phyloP scores from a whole-genome alignment of 2,888 invertebrate species.

The Erebia ligea region DNA sequence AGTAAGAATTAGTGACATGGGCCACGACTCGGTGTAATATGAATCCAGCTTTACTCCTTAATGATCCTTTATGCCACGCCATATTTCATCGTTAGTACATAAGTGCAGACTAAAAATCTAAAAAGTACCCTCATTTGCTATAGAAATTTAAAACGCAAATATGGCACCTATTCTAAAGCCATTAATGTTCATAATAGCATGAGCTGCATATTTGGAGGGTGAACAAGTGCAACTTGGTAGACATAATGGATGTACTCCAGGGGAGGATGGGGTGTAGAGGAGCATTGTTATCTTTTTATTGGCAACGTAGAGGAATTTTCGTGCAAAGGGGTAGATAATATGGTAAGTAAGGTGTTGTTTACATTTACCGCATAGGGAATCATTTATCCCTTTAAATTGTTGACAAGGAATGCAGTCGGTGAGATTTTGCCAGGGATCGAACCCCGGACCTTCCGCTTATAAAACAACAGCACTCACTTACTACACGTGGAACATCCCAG shows the following conservation, averaged over 20 bases:
- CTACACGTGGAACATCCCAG: background rate
- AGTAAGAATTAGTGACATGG: background rate
- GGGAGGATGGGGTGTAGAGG: slow-evolving; percentile 22
- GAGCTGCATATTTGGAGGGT: background rate
- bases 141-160: background rate
- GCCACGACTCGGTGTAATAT: background rate
- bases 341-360: slow-evolving; percentile 20
- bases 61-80: slow-evolving; percentile 1
- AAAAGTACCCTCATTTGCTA: slow-evolving; percentile 14
- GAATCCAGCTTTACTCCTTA: slow-evolving; percentile 4
- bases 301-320: slow-evolving; percentile 33
- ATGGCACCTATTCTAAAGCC: background rate
- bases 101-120: slow-evolving; percentile 15
- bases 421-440: no score
- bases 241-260: slow-evolving; percentile 20
- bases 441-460: no score
- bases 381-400: background rate
- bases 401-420: no score
- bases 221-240: slow-evolving; percentile 21
- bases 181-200: background rate
- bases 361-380: background rate
- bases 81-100: slow-evolving; percentile 12
- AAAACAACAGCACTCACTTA: no score
- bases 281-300: slow-evolving; percentile 39
- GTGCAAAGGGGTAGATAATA: slow-evolving; percentile 39